A percentile compares a stretch with the other conserved stretches of the same genome.
Evolutionary conservation across 2,888 invertebrate genomes (phyloP).

Genomic region (Osedax frankpressi): DNA sequence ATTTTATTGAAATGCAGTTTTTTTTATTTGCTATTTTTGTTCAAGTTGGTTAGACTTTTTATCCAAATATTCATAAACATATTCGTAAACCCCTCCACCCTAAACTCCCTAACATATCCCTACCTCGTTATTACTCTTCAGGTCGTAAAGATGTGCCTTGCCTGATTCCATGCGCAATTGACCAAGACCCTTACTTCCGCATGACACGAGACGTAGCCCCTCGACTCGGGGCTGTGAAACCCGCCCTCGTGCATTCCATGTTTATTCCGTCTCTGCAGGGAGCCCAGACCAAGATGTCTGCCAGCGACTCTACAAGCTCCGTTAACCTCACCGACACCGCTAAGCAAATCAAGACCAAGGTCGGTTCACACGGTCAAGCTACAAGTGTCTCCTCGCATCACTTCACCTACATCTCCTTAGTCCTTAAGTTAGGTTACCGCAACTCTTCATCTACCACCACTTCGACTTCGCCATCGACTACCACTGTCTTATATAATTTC

Average conservation of each 20-base stretch:
- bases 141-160: conserved; percentile 62
- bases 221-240: conserved; percentile 70
- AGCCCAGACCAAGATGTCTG: conserved; percentile 94
- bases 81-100: too few species aligned
- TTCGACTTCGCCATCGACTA: too few species aligned
- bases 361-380: conserved; percentile 38
- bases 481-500: too few species aligned
- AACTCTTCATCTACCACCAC: background rate
- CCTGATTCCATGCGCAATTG: conserved; percentile 93
- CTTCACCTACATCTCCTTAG: too few species aligned
- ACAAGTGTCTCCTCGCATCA: background rate
- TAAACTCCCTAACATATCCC: too few species aligned
- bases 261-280: conserved; percentile 92
- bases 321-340: conserved; percentile 87
- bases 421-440: too few species aligned
- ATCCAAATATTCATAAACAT: too few species aligned
- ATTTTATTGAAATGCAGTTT: too few species aligned
- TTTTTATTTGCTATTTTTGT: too few species aligned
- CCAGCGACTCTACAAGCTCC: conserved; percentile 81
- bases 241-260: conserved; percentile 69
- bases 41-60: too few species aligned
- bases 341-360: conserved; percentile 89
- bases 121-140: too few species aligned
- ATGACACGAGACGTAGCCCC: conserved; percentile 98
- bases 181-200: conserved; percentile 98